These are phyloP conservation scores for Manduca sexta DNA, from an alignment of 1,140 invertebrate species.

Conservation along the genomic window DNA sequence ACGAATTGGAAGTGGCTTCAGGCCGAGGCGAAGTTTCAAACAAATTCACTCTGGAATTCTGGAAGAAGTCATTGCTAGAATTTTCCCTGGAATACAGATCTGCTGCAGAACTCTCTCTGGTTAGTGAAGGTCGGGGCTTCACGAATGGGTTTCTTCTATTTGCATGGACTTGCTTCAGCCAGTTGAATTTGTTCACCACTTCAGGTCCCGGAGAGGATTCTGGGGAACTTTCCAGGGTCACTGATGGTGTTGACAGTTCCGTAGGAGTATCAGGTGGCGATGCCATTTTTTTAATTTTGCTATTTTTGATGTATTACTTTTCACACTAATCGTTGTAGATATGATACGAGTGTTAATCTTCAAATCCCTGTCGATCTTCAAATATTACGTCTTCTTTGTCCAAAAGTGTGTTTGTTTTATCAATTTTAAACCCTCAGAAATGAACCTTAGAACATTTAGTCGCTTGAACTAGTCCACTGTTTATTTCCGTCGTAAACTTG, in stretches of 20 bases:
- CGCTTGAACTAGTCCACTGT: too few species aligned
- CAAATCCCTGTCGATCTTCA: too few species aligned
- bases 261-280: not conserved
- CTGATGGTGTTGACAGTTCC: constrained; percentile 33
- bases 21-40: constrained; percentile 60
- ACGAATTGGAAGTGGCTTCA: constrained; percentile 46
- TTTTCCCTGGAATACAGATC: constrained; percentile 57
- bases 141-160: constrained; percentile 53
- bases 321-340: too few species aligned
- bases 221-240: constrained; percentile 38
- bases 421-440: too few species aligned
- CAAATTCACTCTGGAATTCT: constrained; percentile 58
- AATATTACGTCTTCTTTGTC: too few species aligned
- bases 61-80: constrained; percentile 58
- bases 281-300: too few species aligned
- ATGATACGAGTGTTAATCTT: too few species aligned
- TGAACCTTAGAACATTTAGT: too few species aligned
- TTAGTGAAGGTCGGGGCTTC: constrained; percentile 49
- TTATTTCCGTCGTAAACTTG: too few species aligned
- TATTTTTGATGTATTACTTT: too few species aligned
- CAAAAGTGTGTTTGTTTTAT: too few species aligned
- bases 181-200: constrained; percentile 52
- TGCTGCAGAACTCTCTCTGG: constrained; percentile 53
- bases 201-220: constrained; percentile 41
- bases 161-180: constrained; percentile 45